Percentiles rank a stretch among this genome's conserved stretches.
Evolutionary conservation across 2,113 vertebrate genomes (phyloP).

Genomic region (Pundamilia nyererei): DNA sequence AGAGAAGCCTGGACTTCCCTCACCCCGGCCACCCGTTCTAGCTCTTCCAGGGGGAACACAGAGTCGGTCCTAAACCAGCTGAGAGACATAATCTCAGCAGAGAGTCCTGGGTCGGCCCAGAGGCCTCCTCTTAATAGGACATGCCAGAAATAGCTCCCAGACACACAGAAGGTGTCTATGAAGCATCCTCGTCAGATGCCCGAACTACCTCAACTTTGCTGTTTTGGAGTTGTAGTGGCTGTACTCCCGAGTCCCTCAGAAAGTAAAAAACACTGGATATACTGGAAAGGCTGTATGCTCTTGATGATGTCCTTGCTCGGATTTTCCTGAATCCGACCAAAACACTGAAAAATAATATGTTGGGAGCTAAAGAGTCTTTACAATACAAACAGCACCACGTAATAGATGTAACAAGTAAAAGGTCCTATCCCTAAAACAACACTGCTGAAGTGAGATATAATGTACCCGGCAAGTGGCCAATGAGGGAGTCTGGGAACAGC

Average conservation of each 20-base stretch:
- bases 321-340: background rate
- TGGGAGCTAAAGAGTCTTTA: background rate
- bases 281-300: background rate
- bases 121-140: background rate
- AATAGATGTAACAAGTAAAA: slow-evolving; percentile 5
- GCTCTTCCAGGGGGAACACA: background rate
- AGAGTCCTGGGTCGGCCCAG: background rate
- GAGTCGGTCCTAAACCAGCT: background rate
- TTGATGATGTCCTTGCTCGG: background rate
- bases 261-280: background rate
- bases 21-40: background rate
- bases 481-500: background rate
- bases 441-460: background rate
- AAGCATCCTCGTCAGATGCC: background rate
- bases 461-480: background rate
- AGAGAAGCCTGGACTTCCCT: background rate
- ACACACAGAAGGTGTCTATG: background rate
- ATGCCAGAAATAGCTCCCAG: background rate
- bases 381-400: background rate
- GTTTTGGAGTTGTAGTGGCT: background rate
- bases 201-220: background rate
- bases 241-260: background rate
- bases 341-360: background rate
- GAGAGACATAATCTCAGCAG: background rate
- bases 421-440: background rate